Base-by-base conservation (phyloP, 2,888 invertebrate species). In the Aphodius granarius region DNA sequence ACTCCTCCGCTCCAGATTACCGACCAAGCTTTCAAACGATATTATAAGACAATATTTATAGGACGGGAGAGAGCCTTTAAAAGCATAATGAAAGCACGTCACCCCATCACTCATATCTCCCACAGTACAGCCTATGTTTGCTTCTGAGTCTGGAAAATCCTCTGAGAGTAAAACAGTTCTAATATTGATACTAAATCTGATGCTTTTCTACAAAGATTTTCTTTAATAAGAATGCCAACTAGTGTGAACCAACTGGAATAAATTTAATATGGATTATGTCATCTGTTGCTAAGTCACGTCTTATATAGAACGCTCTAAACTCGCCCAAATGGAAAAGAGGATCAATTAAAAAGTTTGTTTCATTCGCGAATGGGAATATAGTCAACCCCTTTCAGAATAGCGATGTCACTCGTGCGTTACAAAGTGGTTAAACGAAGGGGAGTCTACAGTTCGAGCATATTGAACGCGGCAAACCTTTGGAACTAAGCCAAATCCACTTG, bases 21-120 rank as follows among this genome's bases (percentile, higher is more conserved):
- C 74, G 79, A 79, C 80, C 79, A 80, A 78, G 81, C 83, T 81
- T 81, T 82, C 82, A 81, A 81, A 79, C 79, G 81, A 83, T 84
- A 85, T 85, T 84, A 84, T 83, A 84, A 84, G 84, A 85, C 84
- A 85, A 84, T 85, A 84, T 85, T 84, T 84, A 85, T 84, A 84
- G 83, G 84, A 82, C n/a, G n/a, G n/a, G n/a, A 79, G 83, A 82
- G 81, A 83, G 82, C 83, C 81, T 83, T 83, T 84, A 84, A 83
- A 84, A 84, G 84, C 83, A 82, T 83, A 84, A 84, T 84, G 84
- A 84, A 43, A 83, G 81, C 82, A 80, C 77, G 80, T 80, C 80
- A 63, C 77, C 75, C 62, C 76, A 73, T 75, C 71, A 66, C 63
- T 72, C 20, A 65, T 17, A 15, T 73, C 66, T 73, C 66, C 70